phyloP scores from a whole-genome alignment of 2,113 vertebrate species.

The Sinosuthora webbiana region DNA sequence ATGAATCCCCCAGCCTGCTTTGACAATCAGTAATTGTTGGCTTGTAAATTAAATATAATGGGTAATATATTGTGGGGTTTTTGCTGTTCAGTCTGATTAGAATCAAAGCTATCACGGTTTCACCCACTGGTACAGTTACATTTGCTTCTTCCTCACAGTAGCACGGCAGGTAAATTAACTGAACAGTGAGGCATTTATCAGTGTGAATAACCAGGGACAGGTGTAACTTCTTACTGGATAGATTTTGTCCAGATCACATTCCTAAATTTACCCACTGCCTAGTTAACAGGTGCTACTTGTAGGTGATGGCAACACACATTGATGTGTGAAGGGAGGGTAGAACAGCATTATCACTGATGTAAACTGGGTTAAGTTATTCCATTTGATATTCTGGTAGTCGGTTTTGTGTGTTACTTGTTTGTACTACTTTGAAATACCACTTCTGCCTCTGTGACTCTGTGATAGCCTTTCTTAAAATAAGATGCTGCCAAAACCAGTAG shows the following conservation, averaged over 20 bases:
- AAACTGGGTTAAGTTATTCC: not conserved
- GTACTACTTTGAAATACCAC: not conserved
- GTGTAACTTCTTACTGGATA: not conserved
- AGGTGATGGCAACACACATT: not conserved
- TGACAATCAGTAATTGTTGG: not conserved
- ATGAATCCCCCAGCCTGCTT: not conserved
- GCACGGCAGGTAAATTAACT: not conserved
- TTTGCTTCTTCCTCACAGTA: not conserved
- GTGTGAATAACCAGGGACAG: not conserved
- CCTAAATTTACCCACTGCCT: not conserved
- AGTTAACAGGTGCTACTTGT: not conserved
- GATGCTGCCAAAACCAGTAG: not conserved
- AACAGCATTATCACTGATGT: not conserved
- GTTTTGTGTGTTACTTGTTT: not conserved
- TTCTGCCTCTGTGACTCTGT: not conserved
- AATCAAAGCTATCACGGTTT: not conserved
- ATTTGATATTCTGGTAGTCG: not conserved
- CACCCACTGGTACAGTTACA: accelerated
- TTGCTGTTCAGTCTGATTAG: not conserved
- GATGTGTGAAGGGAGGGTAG: not conserved
- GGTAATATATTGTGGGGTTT: accelerated
- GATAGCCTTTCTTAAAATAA: not conserved
- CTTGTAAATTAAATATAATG: not conserved
- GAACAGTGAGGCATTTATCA: not conserved
- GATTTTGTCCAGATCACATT: not conserved